These are phyloP conservation scores for Saccostrea echinata DNA, from an alignment of 1,140 invertebrate species.

Conservation along the genomic window DNA sequence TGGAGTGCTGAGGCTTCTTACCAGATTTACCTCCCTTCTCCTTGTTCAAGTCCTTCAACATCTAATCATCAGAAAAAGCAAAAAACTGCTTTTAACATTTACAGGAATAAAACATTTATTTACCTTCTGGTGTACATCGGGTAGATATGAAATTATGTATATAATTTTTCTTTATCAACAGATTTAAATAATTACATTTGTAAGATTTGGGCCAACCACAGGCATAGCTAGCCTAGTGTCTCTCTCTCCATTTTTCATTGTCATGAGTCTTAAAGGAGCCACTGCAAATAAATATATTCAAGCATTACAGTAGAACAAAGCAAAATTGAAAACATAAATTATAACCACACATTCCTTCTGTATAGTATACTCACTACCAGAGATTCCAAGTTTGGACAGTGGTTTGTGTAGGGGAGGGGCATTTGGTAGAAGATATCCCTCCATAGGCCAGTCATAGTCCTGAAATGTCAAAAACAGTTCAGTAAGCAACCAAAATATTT, in stretches of 20 bases:
- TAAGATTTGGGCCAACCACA: conserved; percentile 78
- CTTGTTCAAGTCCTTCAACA: conserved; percentile 65
- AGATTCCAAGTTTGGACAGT: conserved; percentile 58
- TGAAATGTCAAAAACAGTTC: conserved; percentile 49
- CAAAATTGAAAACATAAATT: too few relatives aligned
- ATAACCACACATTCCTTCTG: too few relatives aligned
- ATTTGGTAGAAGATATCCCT: conserved; percentile 77
- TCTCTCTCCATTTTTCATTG: conserved; percentile 77
- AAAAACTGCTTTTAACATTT: too few relatives aligned
- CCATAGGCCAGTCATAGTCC: conserved; percentile 80
- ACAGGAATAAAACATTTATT: too few relatives aligned
- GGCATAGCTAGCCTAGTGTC: conserved; percentile 66
- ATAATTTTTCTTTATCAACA: neutral
- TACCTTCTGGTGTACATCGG: too few relatives aligned
- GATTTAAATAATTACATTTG: conserved; percentile 70
- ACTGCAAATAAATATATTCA: conserved; percentile 54
- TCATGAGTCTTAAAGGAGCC: conserved; percentile 71
- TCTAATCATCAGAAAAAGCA: conserved; percentile 55
- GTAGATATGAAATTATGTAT: neutral
- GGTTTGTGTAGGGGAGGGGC: conserved; percentile 76
- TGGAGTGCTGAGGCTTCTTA: conserved; percentile 57
- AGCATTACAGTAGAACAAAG: neutral
- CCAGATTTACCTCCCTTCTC: conserved; percentile 55
- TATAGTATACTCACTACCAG: conserved; percentile 65
- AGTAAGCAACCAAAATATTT: neutral